Percentiles rank a stretch among this genome's conserved stretches.
Conservation (phyloP, 2,888 invertebrate species). For the Syrphus vitripennis region DNA sequence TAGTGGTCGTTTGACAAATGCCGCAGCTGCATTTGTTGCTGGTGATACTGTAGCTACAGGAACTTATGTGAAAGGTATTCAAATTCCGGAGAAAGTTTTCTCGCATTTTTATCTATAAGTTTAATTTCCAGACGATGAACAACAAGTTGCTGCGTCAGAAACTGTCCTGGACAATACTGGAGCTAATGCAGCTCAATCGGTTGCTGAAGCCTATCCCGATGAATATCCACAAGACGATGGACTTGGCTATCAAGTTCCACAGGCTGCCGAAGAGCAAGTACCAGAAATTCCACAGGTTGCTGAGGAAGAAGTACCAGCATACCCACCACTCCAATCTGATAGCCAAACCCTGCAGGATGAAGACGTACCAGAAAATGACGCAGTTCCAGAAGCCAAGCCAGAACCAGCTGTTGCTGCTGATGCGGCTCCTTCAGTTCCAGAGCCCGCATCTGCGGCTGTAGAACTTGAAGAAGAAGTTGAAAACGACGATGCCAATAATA, state of each 20-base stretch:
- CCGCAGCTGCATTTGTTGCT: slow-evolving; percentile 78
- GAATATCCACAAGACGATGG: slow-evolving; percentile 42
- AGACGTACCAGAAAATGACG: slow-evolving; percentile 60
- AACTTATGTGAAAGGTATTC: slow-evolving; percentile 79
- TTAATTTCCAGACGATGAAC: slow-evolving; percentile 72
- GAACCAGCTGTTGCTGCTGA: slow-evolving; percentile 52
- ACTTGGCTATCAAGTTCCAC: slow-evolving; percentile 72
- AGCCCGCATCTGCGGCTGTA: slow-evolving; percentile 63
- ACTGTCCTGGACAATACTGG: slow-evolving; percentile 76
- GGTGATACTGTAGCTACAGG: slow-evolving; percentile 80
- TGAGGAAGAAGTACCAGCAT: slow-evolving; percentile 48
- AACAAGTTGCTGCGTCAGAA: slow-evolving; percentile 72
- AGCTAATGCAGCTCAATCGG: slow-evolving; percentile 76
- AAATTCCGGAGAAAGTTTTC: not conserved
- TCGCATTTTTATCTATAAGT: not conserved
- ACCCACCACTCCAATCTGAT: slow-evolving; percentile 34
- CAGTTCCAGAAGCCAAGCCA: slow-evolving; percentile 73
- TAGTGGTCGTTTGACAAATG: slow-evolving; percentile 76
- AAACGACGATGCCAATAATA: slow-evolving; percentile 67
- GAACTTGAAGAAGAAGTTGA: slow-evolving; percentile 52
- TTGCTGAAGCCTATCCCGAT: slow-evolving; percentile 79
- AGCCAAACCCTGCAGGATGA: slow-evolving; percentile 19
- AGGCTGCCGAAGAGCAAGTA: slow-evolving; percentile 62
- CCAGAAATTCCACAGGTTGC: slow-evolving; percentile 60
- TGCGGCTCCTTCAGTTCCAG: slow-evolving; percentile 27